Percentiles rank a stretch among this genome's conserved stretches.
These are phyloP conservation scores for Agrenia bidenticulata DNA, from an alignment of 2,888 invertebrate genomes.

Conservation along the genomic window DNA sequence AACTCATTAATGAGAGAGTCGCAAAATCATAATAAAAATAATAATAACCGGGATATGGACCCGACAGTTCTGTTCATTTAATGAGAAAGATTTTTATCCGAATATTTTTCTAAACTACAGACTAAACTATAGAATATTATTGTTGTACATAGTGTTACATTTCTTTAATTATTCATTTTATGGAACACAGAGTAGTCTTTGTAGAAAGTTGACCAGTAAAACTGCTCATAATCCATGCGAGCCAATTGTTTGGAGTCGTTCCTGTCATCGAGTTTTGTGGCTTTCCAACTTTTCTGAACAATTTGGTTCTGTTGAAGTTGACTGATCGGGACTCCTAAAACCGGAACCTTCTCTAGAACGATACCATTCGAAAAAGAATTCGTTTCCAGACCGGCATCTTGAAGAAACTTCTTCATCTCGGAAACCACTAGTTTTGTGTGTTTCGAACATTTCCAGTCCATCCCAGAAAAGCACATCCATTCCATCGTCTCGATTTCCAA, in stretches of 20 bases:
- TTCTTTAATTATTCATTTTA: conserved; percentile 1
- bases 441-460: background rate
- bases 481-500: conserved; percentile 13
- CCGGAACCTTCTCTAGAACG: background rate
- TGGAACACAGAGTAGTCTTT: background rate
- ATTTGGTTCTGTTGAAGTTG: background rate
- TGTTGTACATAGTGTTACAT: too few species aligned
- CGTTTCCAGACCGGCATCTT: background rate
- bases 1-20: too few species aligned
- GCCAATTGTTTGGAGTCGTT: background rate
- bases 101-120: too few species aligned
- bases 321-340: background rate
- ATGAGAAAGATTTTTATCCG: too few species aligned
- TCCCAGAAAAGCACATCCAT: conserved; percentile 17
- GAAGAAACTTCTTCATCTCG: background rate
- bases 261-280: background rate
- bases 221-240: conserved; percentile 5
- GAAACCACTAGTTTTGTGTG: background rate
- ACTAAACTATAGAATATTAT: too few species aligned
- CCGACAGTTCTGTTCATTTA: too few species aligned
- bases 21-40: too few species aligned
- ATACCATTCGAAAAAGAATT: background rate
- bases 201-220: background rate
- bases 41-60: too few species aligned
- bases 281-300: background rate